A percentile compares a stretch with the other conserved stretches of the same genome.
These are phyloP conservation scores for Diaphora mendica DNA, from an alignment of 2,888 invertebrate genomes.

Conservation along the genomic window DNA sequence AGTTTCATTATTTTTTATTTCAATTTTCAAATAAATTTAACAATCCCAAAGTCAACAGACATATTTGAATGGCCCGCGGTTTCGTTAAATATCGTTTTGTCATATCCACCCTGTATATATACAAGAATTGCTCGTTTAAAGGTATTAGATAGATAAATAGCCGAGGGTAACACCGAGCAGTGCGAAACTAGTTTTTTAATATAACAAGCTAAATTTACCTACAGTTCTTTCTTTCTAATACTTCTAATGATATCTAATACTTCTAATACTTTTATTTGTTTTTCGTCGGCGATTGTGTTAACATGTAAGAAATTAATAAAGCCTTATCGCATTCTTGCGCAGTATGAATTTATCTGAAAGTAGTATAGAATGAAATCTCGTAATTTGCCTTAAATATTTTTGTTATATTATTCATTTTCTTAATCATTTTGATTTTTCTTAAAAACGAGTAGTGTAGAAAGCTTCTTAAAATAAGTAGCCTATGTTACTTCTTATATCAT, in stretches of 20 bases:
- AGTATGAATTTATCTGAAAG: not conserved
- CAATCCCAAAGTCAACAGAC: too few species aligned
- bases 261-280: not conserved
- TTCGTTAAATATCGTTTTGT: too few species aligned
- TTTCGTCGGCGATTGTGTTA: not conserved
- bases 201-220: not conserved
- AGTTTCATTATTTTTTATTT: too few species aligned
- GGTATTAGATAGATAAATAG: too few species aligned
- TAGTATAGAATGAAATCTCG: not conserved
- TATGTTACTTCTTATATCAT: too few species aligned
- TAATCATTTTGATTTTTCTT: not conserved
- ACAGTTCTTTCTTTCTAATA: not conserved
- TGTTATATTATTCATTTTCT: too few species aligned
- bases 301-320: not conserved
- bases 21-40: too few species aligned
- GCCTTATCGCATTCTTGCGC: not conserved
- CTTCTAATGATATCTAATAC: too few species aligned
- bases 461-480: not conserved
- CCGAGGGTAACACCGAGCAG: too few species aligned
- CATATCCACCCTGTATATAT: too few species aligned
- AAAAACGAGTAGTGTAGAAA: constrained; percentile 23
- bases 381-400: not conserved
- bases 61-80: too few species aligned
- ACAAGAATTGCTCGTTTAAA: too few species aligned
- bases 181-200: not conserved